Evolutionary conservation across 2,888 invertebrate species (phyloP), one percentile per base, ranked within the genome.

Genomic region (Coenonympha glycerion): DNA sequence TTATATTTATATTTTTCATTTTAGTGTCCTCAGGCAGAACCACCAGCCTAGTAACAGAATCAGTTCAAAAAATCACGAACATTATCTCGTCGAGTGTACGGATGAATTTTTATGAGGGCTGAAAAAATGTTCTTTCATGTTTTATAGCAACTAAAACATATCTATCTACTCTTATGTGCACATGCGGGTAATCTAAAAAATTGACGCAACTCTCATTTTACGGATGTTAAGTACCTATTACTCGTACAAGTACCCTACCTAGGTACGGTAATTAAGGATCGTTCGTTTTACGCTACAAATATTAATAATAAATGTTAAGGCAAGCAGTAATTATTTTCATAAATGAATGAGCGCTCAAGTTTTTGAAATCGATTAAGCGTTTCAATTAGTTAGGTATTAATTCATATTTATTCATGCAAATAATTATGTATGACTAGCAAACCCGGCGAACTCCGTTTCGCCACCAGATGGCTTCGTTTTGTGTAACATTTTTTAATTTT

Each of bases 301-400:
- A 55, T 52, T 68, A 56, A 62, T 24, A 55, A 53, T 68, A 56
- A 62, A 60, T 57, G 47, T 62, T 65, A 64, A 59, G 66, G 40
- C 34, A 24, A 33, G 41, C 48, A 39, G 34, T 33, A 46, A 53
- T 45, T 51, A 46, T 53, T 49, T 34, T 5, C 34, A 49, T 47
- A 34, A 41, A 44, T 33, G 37, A 18, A 39, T 26, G 31, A 19
- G 36, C 31, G 21, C 47, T 36, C 21, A 15, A 15, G 22, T 15
- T 24, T 39, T 39, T 16, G 2, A 39, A 15, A 15, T 15, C 3
- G 11, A 28, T n/a, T 28, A 28, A 30, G 5, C n/a, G n/a, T n/a
- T n/a, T n/a, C n/a, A n/a, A n/a, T n/a, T n/a, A n/a, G n/a, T n/a
- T n/a, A n/a, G n/a, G n/a, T n/a, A n/a, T n/a, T n/a, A n/a, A n/a